phyloP scores from a whole-genome alignment of 2,113 vertebrate genomes.

The Trichomycterus rosablanca region DNA sequence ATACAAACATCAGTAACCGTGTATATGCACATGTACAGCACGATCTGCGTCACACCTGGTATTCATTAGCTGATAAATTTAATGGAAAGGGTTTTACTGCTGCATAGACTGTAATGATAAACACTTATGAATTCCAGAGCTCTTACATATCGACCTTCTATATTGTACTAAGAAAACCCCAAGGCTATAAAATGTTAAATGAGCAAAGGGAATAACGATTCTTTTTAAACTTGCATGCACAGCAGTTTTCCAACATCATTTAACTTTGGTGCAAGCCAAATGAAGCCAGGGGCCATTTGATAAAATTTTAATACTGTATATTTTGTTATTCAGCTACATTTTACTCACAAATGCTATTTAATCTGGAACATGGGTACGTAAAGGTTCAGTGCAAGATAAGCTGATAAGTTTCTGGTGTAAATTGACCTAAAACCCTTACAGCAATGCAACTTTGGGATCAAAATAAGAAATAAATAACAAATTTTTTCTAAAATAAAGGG shows the following conservation, averaged over 20 bases:
- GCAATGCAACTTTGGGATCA: too few species aligned
- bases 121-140: conserved; percentile 42
- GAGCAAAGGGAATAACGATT: conserved; percentile 15
- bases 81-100: conserved; percentile 31
- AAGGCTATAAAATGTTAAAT: conserved; percentile 29
- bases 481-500: too few species aligned
- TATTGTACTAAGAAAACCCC: conserved; percentile 24
- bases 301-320: conserved; percentile 27
- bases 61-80: too few species aligned
- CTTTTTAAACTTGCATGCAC: conserved; percentile 22
- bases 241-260: conserved; percentile 32
- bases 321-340: too few species aligned
- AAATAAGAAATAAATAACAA: too few species aligned
- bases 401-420: conserved; percentile 45
- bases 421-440: conserved; percentile 35
- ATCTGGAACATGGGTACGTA: conserved; percentile 36
- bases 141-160: conserved; percentile 30
- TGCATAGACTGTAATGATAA: conserved; percentile 24
- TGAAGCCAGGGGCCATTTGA: conserved; percentile 26
- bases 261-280: conserved; percentile 12
- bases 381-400: conserved; percentile 43
- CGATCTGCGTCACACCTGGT: too few species aligned
- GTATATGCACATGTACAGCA: too few species aligned
- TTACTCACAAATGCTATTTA: conserved; percentile 31
- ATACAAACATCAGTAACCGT: too few species aligned